Conservation (phyloP, 1,140 invertebrate genomes). For the Zaprionus vittiger region DNA sequence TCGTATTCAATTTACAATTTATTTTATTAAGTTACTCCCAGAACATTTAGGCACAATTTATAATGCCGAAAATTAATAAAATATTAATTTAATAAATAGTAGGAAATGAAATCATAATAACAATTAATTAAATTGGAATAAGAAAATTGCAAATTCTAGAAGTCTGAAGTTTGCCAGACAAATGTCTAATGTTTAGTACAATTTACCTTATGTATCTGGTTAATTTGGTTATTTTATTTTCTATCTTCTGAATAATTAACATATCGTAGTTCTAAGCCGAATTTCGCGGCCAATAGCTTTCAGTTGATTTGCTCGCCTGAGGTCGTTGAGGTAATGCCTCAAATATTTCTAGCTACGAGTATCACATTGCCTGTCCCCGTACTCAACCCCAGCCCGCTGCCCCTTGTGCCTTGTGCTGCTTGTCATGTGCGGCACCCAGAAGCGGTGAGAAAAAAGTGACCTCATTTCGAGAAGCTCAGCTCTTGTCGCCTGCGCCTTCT, state of each 20-base stretch:
- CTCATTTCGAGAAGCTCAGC: slow-evolving; percentile 64
- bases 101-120: no score
- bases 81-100: no score
- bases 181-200: neutral
- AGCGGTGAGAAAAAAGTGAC: slow-evolving; percentile 59
- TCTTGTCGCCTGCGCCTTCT: slow-evolving; percentile 9
- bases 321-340: slow-evolving; percentile 58
- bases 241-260: neutral
- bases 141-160: no score
- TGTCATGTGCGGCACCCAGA: slow-evolving; percentile 16
- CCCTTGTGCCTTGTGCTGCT: neutral
- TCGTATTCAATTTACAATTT: no score
- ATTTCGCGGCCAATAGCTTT: slow-evolving; percentile 11
- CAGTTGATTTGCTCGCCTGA: slow-evolving; percentile 34
- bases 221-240: neutral
- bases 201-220: neutral
- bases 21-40: no score
- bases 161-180: no score
- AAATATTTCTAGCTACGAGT: slow-evolving; percentile 63
- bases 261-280: neutral
- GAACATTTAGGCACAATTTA: no score
- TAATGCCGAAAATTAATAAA: no score
- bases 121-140: no score
- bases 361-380: neutral
- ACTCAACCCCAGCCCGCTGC: neutral